Evolutionary conservation across 2,888 invertebrate genomes (phyloP), one percentile per base, ranked within the genome.

Genomic region (Apeira syringaria): DNA sequence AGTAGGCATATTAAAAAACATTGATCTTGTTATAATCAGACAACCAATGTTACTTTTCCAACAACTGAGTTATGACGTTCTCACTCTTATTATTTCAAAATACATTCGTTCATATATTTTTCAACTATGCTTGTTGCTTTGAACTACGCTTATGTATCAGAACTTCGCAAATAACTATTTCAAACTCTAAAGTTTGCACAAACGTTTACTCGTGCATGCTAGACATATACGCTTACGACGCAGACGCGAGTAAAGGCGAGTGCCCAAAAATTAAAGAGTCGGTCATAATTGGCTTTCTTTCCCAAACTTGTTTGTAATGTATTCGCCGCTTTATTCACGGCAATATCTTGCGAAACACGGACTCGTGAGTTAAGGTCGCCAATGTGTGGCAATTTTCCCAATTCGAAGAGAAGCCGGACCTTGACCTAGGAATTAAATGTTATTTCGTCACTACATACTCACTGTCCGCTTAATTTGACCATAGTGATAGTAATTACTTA

Each of bases 351-450:
- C 79, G 79, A 80, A 78, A 86, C 74, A 72, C 75, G 72, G 78
- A 69, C 78, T 68, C 74, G 59, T 61, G 70, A 80, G 84, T 76
- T 86, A 86, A 87, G 88, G 87, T 86, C 88, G 74, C 64, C 61
- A 57, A 78, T 82, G 62, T 88, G 88, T 86, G 85, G 89, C 86
- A 89, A 89, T 88, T 86, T 85, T 86, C 81, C 80, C 84, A 86
- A 83, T 89, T 85, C 84, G 87, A 88, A 82, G 87, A 86, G 73
- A 83, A 81, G 77, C 68, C 61, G 64, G 73, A 80, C 89, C 89
- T 88, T 89, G 89, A 89, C 89, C 88, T 88, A 89, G 85, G 89
- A 86, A 74, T 83, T 77, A 79, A 76, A 74, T 80, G 71, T 68
- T 49, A 64, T 88, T 88, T 88, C 87, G 80, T 79, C 84, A 88